These are phyloP conservation scores for Aspidiotus destructor DNA, from an alignment of 2,888 invertebrate genomes.

Conservation along the genomic window DNA sequence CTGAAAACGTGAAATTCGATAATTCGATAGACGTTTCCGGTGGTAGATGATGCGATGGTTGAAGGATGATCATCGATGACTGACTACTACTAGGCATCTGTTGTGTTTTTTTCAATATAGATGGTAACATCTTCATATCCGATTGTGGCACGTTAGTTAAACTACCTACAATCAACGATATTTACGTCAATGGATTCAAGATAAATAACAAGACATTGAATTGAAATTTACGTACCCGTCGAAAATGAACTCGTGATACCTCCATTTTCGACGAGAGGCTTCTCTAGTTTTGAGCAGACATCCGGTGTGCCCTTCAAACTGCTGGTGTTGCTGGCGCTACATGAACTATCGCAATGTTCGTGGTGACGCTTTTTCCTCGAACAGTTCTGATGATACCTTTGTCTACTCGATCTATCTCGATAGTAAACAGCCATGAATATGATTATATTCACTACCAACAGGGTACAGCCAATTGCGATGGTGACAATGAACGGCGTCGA, in stretches of 20 bases:
- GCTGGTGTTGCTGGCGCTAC: conserved; percentile 29
- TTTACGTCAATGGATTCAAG: neutral
- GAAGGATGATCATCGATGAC: conserved; percentile 28
- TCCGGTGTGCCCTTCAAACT: conserved; percentile 28
- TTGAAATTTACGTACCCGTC: conserved; percentile 1
- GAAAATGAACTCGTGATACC: conserved; percentile 7
- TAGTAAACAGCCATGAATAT: conserved; percentile 80
- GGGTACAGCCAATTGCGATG: conserved; percentile 80
- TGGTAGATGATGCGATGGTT: conserved; percentile 25
- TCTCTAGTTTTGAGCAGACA: conserved; percentile 20
- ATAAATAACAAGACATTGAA: neutral
- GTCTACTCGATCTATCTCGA: conserved; percentile 33
- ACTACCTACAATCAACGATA: neutral
- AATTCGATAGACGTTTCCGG: conserved; percentile 21
- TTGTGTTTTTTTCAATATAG: conserved; percentile 23
- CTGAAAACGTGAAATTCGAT: conserved; percentile 24
- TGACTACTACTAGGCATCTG: conserved; percentile 19
- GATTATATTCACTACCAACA: conserved; percentile 68
- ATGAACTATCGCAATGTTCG: conserved; percentile 30
- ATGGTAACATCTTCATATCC: conserved; percentile 11
- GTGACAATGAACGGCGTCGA: conserved; percentile 85
- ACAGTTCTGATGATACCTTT: conserved; percentile 20
- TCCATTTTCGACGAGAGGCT: conserved; percentile 28
- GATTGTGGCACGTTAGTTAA: neutral
- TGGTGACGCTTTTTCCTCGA: conserved; percentile 26